Percentiles rank a stretch among this genome's conserved stretches.
Evolutionary conservation across 2,113 vertebrate species (phyloP).

Genomic region (Xenus cinereus): DNA sequence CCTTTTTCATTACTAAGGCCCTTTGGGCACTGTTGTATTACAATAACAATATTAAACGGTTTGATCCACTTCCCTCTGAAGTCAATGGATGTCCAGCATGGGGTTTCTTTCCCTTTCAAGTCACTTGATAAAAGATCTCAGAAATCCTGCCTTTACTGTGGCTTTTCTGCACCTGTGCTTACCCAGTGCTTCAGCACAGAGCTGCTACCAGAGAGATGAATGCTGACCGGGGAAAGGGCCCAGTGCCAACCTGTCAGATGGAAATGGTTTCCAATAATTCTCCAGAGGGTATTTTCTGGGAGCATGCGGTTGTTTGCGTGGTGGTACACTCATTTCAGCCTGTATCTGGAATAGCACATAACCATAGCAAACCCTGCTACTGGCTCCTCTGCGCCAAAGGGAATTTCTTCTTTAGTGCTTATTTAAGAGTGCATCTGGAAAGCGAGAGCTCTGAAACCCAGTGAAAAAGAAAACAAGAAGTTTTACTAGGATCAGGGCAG

Average conservation of each 20-base stretch:
- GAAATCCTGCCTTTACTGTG: not conserved
- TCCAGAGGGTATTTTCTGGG: conserved; percentile 9
- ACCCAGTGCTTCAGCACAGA: not conserved
- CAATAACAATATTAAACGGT: not conserved
- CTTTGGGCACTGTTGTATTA: not conserved
- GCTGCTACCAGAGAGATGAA: not conserved
- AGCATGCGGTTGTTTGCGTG: not conserved
- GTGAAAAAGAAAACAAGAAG: not conserved
- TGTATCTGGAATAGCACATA: not conserved
- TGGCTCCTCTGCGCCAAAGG: not conserved
- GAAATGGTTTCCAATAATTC: conserved; percentile 13
- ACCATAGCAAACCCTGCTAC: not conserved
- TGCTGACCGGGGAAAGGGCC: not conserved
- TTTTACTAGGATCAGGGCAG: not conserved
- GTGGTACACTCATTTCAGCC: not conserved
- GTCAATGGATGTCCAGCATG: not conserved
- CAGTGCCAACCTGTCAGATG: not conserved
- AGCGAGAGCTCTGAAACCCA: not conserved
- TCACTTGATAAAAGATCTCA: not conserved
- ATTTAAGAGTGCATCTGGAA: not conserved
- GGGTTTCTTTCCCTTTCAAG: not conserved
- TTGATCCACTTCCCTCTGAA: not conserved
- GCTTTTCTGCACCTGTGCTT: not conserved
- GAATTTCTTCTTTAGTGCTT: not conserved
- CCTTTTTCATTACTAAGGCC: not conserved